phyloP scores from a whole-genome alignment of 2,888 invertebrate genomes.

The Endomychus coccineus region DNA sequence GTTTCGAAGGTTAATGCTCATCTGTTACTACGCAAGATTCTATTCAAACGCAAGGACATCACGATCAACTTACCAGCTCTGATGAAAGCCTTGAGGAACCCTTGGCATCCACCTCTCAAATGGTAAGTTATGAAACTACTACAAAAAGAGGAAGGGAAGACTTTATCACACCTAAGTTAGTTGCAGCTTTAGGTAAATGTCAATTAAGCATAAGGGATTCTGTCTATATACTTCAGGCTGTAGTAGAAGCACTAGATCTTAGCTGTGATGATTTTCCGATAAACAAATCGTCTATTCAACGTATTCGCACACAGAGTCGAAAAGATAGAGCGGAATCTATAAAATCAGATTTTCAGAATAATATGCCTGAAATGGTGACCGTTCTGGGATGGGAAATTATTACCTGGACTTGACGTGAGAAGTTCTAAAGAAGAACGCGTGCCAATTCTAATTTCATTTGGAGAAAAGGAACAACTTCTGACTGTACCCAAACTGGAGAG shows the following conservation, averaged over 20 bases:
- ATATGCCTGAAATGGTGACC: conserved; percentile 27
- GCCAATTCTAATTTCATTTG: conserved; percentile 23
- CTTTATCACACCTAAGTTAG: conserved; percentile 18
- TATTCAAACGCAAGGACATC: no score
- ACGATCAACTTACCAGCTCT: no score
- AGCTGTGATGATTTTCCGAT: conserved; percentile 28
- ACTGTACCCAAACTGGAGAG: conserved; percentile 28
- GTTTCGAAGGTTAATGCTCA: no score
- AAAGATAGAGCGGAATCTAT: conserved; percentile 29
- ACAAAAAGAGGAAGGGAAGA: no score
- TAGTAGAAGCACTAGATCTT: conserved; percentile 23
- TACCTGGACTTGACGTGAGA: conserved; percentile 25
- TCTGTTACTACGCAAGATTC: no score
- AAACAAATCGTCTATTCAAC: conserved; percentile 29
- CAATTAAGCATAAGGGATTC: conserved; percentile 22
- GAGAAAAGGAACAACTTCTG: conserved; percentile 26
- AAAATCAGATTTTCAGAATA: conserved; percentile 31
- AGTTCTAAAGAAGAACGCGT: conserved; percentile 29
- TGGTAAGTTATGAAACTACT: no score
- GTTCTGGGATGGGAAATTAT: conserved; percentile 34
- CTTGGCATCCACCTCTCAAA: no score
- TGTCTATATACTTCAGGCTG: conserved; percentile 26
- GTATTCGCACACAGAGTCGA: conserved; percentile 21
- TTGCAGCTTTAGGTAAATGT: conserved; percentile 23
- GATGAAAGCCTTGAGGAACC: no score